Percentiles rank a stretch among this genome's conserved stretches.
These are phyloP conservation scores for Sarotherodon lohbergeri DNA, from an alignment of 2,113 vertebrate genomes.

Conservation along the genomic window DNA sequence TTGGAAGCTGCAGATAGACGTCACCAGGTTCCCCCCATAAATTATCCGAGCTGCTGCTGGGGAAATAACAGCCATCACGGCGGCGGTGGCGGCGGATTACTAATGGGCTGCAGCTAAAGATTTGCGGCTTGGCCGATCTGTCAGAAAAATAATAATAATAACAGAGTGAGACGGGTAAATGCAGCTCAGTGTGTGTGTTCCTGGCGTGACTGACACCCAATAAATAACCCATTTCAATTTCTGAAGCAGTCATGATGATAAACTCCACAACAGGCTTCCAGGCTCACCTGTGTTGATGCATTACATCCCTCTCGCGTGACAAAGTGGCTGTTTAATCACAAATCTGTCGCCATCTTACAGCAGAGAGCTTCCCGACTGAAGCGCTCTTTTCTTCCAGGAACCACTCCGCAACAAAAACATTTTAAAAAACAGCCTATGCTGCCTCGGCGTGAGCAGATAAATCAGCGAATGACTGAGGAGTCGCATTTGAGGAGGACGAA, in stretches of 20 bases:
- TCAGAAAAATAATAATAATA: conserved; percentile 31
- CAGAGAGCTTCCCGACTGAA: neutral
- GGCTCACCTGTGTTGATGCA: conserved; percentile 53
- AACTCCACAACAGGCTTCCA: conserved; percentile 42
- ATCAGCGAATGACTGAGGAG: neutral
- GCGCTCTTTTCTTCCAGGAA: neutral
- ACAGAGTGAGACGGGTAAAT: conserved; percentile 5
- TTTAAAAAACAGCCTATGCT: neutral
- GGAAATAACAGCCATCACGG: conserved; percentile 41
- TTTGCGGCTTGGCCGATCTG: conserved; percentile 49
- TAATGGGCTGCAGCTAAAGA: conserved; percentile 53
- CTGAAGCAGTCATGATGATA: conserved; percentile 55
- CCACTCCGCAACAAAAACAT: neutral
- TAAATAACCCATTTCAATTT: conserved; percentile 64
- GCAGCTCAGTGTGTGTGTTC: conserved; percentile 5
- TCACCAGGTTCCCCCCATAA: conserved; percentile 12
- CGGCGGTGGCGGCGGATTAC: conserved; percentile 21
- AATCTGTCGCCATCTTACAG: conserved; percentile 10
- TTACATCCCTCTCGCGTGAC: conserved; percentile 27
- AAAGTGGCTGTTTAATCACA: conserved; percentile 55
- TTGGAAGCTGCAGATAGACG: conserved; percentile 29
- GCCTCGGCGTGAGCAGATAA: neutral
- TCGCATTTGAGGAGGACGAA: neutral
- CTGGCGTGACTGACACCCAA: conserved; percentile 28
- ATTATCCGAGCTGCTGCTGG: conserved; percentile 31